Evolutionary conservation across 2,113 vertebrate species (phyloP).

Genomic region (Planiliza haematocheilus): DNA sequence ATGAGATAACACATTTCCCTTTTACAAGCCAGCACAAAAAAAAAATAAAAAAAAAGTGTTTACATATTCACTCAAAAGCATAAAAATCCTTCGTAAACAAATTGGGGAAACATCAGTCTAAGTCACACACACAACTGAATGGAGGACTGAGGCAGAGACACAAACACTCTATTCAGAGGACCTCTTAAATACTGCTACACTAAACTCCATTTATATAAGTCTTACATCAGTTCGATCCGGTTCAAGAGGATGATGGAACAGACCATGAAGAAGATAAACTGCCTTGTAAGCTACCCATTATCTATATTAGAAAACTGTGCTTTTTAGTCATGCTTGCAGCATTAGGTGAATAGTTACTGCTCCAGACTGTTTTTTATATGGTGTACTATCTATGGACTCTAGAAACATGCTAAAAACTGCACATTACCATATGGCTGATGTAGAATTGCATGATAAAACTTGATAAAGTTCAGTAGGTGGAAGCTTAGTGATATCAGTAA

Average conservation of each 20-base stretch:
- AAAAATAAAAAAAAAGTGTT: not conserved
- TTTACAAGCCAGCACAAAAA: slow-evolving; percentile 1
- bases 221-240: too few relatives aligned
- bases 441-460: too few relatives aligned
- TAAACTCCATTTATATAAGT: too few relatives aligned
- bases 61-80: not conserved
- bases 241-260: too few relatives aligned
- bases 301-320: not conserved
- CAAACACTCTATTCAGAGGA: slow-evolving; percentile 17
- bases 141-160: slow-evolving; percentile 5
- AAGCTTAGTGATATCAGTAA: too few relatives aligned
- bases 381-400: too few relatives aligned
- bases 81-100: not conserved
- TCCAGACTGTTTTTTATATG: not conserved
- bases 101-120: not conserved
- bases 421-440: too few relatives aligned
- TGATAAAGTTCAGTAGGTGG: too few relatives aligned
- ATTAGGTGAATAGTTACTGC: not conserved
- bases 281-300: too few relatives aligned
- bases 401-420: too few relatives aligned
- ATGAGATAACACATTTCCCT: slow-evolving; percentile 1
- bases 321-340: too few relatives aligned
- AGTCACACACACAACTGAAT: not conserved
- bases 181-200: not conserved
- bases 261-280: too few relatives aligned